These are phyloP conservation scores for Cebus imitator DNA, from an alignment of 2,113 vertebrate species.

Conservation along the genomic window DNA sequence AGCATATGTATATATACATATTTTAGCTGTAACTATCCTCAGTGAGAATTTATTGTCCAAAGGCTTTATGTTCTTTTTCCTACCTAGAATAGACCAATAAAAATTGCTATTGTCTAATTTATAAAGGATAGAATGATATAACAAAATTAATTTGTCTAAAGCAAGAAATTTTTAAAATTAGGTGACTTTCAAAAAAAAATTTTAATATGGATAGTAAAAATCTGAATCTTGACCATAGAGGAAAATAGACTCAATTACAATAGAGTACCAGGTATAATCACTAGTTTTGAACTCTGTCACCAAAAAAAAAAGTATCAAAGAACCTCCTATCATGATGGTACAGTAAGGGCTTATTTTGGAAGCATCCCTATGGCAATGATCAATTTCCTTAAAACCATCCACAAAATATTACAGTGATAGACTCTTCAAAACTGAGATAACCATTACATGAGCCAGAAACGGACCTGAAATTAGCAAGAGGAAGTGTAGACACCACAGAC, in stretches of 20 bases:
- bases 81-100: neutral
- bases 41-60: neutral
- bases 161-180: neutral
- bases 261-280: neutral
- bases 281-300: neutral
- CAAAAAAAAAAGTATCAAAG: neutral
- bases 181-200: neutral
- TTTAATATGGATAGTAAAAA: neutral
- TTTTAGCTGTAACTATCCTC: neutral
- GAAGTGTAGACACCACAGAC: neutral
- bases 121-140: neutral
- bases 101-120: neutral
- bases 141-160: conserved; percentile 3
- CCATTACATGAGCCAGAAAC: neutral
- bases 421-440: conserved; percentile 6
- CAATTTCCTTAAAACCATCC: neutral
- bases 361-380: neutral
- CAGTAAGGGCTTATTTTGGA: neutral
- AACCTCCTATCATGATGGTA: neutral
- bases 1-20: neutral
- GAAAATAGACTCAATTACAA: neutral
- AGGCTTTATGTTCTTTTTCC: neutral
- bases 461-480: neutral
- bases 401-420: neutral
- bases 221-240: neutral